phyloP scores from a whole-genome alignment of 2,797 vertebrate species.

The Balearica regulorum region DNA sequence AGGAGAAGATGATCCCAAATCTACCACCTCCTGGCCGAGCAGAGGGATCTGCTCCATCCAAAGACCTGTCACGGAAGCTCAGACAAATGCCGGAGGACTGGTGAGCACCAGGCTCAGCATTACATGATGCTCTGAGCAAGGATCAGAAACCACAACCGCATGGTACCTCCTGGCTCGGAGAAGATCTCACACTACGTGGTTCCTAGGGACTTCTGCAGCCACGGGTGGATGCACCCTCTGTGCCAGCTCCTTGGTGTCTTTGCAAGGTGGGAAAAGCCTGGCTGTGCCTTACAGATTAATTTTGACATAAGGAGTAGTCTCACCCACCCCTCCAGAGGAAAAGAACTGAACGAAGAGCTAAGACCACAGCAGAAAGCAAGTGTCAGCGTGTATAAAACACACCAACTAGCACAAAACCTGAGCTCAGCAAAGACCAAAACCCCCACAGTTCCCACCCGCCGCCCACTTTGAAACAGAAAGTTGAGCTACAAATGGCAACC shows the following conservation, averaged over 20 bases:
- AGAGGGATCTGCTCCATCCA: neutral
- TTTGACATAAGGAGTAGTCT: neutral
- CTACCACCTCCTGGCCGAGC: neutral
- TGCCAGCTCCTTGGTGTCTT: neutral
- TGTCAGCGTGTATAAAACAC: rapidly evolving
- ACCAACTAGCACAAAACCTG: rapidly evolving
- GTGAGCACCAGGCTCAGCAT: neutral
- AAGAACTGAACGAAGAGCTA: rapidly evolving
- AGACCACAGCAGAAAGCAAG: neutral
- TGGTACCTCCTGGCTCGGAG: neutral
- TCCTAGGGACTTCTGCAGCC: neutral
- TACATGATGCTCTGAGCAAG: rapidly evolving
- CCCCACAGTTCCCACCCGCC: rapidly evolving
- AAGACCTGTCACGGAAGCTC: neutral
- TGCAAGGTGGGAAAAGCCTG: neutral
- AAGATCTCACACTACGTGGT: neutral
- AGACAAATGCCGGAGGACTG: neutral
- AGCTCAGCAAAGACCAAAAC: neutral
- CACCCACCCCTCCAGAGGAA: neutral
- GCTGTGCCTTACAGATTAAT: neutral
- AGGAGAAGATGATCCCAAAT: neutral
- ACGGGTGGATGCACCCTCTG: neutral
- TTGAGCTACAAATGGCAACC: neutral
- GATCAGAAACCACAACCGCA: neutral
- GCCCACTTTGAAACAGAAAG: neutral